Evolutionary conservation across 2,113 vertebrate species (phyloP).

Genomic region (Lagopus leucura): DNA sequence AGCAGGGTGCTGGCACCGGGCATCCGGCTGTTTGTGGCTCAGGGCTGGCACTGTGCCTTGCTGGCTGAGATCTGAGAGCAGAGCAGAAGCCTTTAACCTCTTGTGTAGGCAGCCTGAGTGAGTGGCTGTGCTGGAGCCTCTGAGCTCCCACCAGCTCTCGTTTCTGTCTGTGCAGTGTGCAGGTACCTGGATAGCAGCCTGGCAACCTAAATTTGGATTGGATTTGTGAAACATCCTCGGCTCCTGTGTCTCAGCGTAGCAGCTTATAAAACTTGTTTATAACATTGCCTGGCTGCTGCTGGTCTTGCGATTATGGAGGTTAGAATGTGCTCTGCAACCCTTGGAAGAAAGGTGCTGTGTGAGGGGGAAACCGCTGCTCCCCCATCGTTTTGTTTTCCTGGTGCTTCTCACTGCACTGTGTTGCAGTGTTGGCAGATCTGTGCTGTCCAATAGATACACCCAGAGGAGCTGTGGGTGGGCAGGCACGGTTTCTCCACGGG

Average conservation of each 20-base stretch:
- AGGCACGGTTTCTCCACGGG: neutral
- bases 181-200: neutral
- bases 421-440: neutral
- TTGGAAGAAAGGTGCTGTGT: neutral
- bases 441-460: neutral
- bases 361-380: neutral
- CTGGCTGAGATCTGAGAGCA: neutral
- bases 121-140: neutral
- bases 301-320: neutral
- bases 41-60: neutral
- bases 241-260: neutral
- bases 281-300: constrained; percentile 5
- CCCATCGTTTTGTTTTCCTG: constrained; percentile 13
- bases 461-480: neutral
- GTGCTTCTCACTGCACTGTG: neutral
- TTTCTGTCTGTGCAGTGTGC: neutral
- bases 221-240: neutral
- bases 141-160: neutral
- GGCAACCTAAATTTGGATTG: neutral
- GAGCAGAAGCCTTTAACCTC: neutral
- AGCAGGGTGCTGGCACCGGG: neutral
- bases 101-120: neutral
- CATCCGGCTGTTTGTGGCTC: neutral
- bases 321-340: neutral
- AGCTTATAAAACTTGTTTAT: constrained; percentile 34